A percentile compares a stretch with the other conserved stretches of the same genome.
Conservation (phyloP, 2,888 invertebrate genomes). For the Piscicola geometra region DNA sequence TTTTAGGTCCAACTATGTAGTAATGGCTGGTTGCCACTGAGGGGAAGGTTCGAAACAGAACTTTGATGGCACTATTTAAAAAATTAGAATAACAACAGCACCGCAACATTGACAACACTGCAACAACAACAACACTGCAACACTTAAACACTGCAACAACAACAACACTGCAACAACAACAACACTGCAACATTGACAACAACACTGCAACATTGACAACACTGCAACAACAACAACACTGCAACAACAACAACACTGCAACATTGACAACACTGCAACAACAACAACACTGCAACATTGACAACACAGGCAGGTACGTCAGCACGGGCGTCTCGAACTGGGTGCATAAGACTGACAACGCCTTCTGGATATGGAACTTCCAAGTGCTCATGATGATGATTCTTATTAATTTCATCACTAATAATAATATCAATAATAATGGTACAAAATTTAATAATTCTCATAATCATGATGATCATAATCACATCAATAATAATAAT, state of each 20-base stretch:
- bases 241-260: background rate
- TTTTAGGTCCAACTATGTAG: too few relatives aligned
- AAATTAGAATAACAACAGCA: background rate
- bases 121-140: background rate
- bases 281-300: too few relatives aligned
- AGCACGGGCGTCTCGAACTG: constrained; percentile 90
- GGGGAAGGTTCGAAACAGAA: too few relatives aligned
- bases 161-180: background rate
- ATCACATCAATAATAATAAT: too few relatives aligned
- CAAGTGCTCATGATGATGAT: constrained; percentile 59
- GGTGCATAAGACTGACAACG: constrained; percentile 79
- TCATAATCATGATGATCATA: background rate
- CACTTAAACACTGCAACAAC: background rate
- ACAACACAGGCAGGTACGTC: constrained; percentile 75
- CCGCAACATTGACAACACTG: background rate
- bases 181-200: background rate
- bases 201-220: background rate
- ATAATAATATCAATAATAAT: too few relatives aligned
- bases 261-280: background rate
- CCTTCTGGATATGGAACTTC: constrained; percentile 97
- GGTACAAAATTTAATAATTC: background rate
- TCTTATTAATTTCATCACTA: background rate
- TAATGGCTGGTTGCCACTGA: too few relatives aligned
- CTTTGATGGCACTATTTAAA: background rate
- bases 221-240: background rate